Evolutionary conservation across 2,797 vertebrate genomes (phyloP).

Genomic region (Euphonia xanthogaster): DNA sequence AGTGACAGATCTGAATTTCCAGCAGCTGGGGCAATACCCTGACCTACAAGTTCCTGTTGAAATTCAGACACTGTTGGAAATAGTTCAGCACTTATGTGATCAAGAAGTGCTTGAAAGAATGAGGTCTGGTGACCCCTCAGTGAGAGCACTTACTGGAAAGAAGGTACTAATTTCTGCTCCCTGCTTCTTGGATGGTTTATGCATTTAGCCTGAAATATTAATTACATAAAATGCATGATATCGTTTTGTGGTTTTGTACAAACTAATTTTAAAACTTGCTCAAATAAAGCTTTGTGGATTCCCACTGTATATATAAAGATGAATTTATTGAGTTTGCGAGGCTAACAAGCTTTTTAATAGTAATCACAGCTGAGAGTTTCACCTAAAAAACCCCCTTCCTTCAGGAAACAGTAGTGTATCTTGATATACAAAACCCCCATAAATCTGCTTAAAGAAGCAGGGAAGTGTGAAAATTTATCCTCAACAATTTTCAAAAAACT

Average conservation of each 20-base stretch:
- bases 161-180: not conserved
- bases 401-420: not conserved
- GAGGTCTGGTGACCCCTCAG: not conserved
- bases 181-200: not conserved
- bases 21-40: not conserved
- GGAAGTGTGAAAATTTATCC: not conserved
- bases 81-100: not conserved
- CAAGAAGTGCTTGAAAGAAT: not conserved
- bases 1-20: not conserved
- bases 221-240: not conserved
- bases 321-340: not conserved
- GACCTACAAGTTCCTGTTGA: not conserved
- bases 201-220: not conserved
- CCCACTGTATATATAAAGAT: not conserved
- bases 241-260: not conserved
- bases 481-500: not conserved
- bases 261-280: not conserved
- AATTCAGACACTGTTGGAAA: not conserved
- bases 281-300: not conserved
- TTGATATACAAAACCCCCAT: not conserved
- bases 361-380: not conserved
- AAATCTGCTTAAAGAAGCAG: not conserved
- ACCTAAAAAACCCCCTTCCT: rapidly evolving
- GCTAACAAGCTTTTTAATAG: not conserved
- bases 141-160: not conserved